Evolutionary conservation across 2,888 invertebrate genomes (phyloP).

Genomic region (Callosobruchus maculatus): DNA sequence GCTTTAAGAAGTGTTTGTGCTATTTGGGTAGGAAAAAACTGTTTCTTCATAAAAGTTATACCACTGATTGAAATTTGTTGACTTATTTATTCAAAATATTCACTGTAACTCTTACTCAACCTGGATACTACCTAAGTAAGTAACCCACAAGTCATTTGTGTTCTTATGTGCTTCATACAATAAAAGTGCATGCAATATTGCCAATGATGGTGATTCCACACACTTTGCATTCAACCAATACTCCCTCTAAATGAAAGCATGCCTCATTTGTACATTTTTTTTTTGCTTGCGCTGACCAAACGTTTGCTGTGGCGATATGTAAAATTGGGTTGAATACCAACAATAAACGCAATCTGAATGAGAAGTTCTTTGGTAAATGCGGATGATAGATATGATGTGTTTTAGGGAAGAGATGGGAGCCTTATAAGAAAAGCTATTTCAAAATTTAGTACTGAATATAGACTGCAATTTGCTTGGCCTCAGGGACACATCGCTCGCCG

Average conservation of each 20-base stretch:
- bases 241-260: not conserved
- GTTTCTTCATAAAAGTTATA: too few relatives aligned
- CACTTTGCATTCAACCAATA: not conserved
- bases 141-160: too few relatives aligned
- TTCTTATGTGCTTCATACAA: too few relatives aligned
- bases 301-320: not conserved
- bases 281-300: not conserved
- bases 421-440: constrained; percentile 70
- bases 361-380: constrained; percentile 17
- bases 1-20: too few relatives aligned
- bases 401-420: constrained; percentile 53
- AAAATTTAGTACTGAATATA: constrained; percentile 80
- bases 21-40: too few relatives aligned
- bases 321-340: not conserved
- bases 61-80: too few relatives aligned
- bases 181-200: too few relatives aligned
- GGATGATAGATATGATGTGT: constrained; percentile 29
- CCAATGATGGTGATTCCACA: too few relatives aligned
- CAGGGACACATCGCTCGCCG: constrained; percentile 49
- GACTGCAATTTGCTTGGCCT: constrained; percentile 89
- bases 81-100: too few relatives aligned
- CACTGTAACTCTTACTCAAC: too few relatives aligned
- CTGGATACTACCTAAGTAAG: too few relatives aligned
- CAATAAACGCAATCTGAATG: constrained; percentile 2
- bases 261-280: not conserved